Conservation (phyloP, 2,797 vertebrate species). For the Brachyrhaphis roseni region DNA sequence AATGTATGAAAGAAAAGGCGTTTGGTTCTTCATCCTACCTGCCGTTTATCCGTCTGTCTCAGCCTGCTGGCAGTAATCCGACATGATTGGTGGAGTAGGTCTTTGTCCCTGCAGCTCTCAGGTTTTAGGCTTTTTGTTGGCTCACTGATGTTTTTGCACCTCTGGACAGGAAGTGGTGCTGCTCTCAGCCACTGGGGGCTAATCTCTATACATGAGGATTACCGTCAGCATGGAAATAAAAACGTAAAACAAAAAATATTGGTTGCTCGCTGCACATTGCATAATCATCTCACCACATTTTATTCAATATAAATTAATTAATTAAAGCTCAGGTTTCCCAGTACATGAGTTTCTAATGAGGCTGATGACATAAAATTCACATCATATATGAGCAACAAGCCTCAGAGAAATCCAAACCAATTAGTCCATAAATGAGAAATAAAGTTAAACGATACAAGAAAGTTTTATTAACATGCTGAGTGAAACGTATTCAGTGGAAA, state of each 20-base stretch:
- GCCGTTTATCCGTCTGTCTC: conserved; percentile 8
- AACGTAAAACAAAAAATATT: conserved; percentile 18
- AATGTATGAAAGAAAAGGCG: conserved; percentile 30
- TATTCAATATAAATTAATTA: conserved; percentile 4
- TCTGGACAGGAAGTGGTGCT: conserved; percentile 49
- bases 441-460: not conserved
- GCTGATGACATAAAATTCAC: not conserved
- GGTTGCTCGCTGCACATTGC: conserved; percentile 2
- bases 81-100: conserved; percentile 20
- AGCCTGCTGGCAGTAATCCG: conserved; percentile 20
- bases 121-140: conserved; percentile 42
- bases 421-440: not conserved
- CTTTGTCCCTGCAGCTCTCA: conserved; percentile 26
- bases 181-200: conserved; percentile 42
- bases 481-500: not conserved
- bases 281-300: not conserved
- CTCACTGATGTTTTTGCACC: conserved; percentile 34
- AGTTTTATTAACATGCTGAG: not conserved
- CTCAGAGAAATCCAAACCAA: not conserved
- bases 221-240: conserved; percentile 40
- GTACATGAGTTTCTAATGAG: not conserved
- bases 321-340: not conserved
- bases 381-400: not conserved
- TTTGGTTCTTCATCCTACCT: conserved; percentile 22
- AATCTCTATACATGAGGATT: conserved; percentile 50